These are phyloP conservation scores for Lophotis ruficrista DNA, from an alignment of 2,113 vertebrate genomes.

Conservation along the genomic window DNA sequence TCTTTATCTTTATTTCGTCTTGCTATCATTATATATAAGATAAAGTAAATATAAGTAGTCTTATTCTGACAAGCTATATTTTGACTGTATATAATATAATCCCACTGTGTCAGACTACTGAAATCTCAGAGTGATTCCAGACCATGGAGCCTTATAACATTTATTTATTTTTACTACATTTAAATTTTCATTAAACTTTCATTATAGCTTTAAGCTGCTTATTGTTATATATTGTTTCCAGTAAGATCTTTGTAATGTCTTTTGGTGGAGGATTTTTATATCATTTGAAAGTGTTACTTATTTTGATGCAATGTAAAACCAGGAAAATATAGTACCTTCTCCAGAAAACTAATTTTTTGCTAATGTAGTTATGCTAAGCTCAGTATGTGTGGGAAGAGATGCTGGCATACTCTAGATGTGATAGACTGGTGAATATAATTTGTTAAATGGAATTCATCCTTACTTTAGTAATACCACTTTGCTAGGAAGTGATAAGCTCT, in stretches of 20 bases:
- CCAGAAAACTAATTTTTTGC: constrained; percentile 3
- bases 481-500: neutral
- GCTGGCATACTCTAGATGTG: constrained; percentile 28
- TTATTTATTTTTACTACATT: neutral
- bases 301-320: neutral
- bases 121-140: neutral
- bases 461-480: constrained; percentile 4
- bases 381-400: constrained; percentile 24
- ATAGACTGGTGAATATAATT: constrained; percentile 37
- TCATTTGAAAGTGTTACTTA: neutral
- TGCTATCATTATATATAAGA: neutral
- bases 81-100: neutral
- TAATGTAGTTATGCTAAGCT: neutral
- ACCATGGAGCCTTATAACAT: neutral
- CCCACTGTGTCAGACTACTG: neutral
- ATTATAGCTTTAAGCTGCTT: neutral
- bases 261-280: neutral
- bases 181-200: neutral
- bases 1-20: neutral
- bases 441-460: constrained; percentile 18
- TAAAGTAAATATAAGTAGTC: neutral
- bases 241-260: neutral
- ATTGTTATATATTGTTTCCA: neutral
- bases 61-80: neutral
- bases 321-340: neutral